Evolutionary conservation across 1,140 invertebrate species (phyloP), one percentile per base, ranked within the genome.

Genomic region (Drosophila orosa): DNA sequence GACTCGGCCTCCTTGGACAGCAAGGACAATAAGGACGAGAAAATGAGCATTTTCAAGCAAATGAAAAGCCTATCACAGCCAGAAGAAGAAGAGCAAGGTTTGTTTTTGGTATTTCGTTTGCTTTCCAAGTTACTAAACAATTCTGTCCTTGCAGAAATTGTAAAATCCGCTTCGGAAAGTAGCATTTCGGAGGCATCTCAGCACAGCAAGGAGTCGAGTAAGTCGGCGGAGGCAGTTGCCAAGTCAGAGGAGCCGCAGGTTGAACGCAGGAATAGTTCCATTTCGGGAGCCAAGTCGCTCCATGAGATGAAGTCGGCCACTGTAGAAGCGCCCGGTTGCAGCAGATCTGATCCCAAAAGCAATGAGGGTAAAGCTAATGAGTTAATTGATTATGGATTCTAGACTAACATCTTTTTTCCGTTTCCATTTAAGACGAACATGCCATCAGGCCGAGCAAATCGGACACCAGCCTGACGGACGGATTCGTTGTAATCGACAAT

Each of bases 391-490:
- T 10, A 1, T 15, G 3, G n/a, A 8, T 5, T 3, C 2, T 22
- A 8, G 19, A 40, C 24, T 31, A 54, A 52, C 3, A 6, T 15
- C 0, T 5, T 40, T 1, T 35, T 1, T 35, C 0, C 27, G n/a
- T 35, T 31, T 10, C 3, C 1, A 3, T 31, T 7, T 90, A 27
- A 93, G 93, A 90, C 87, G 93, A 74, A 91, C 92, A 33, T 35
- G 78, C 55, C 13, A 93, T 97, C 66, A 93, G 96, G 37, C 94
- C 95, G 1, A 98, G 97, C 90, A 98, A 98, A 93, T 97, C 96
- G 45, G 97, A 98, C 84, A 98, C 97, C 0, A 98, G 96, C 91
- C 93, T 98, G 3, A 97, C 96, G 0, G 98, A 98, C 79, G 96
- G 96, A 31, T 98, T 98, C 93, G 97, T 98, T 1, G 93, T 98